Base-by-base conservation (phyloP, 2,888 invertebrate species). In the Rhagonycha lutea region DNA sequence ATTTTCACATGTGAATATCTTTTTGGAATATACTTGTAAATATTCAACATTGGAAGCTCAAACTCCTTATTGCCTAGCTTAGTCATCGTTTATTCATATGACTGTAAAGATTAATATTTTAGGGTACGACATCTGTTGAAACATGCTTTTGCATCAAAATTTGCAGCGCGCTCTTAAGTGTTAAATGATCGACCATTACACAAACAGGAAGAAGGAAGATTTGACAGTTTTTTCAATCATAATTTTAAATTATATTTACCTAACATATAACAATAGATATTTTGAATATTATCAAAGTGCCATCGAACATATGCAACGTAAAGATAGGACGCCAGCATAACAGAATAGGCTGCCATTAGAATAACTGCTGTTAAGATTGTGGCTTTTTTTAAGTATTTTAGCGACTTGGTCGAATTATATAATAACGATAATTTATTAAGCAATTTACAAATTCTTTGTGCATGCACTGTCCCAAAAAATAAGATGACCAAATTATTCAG, bases 231-330 rank as follows among this genome's bases (percentile, higher is more conserved):
- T 18, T 18, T 18, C n/a, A 18, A 18, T 18, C 2, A 2, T 18
- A 70, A 26, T n/a, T 0, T 14, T 1, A 4, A 14, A 2, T 67
- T 7, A 18, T 32, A 29, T 14, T 61, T 73, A 73, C 73, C 73
- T n/a, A 73, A 10, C 4, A 62, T n/a, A 62, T 69, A 8, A 14
- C 73, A 73, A 28, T 11, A 60, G 47, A 2, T n/a, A n/a, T 47
- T 47, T n/a, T 7, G 47, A 47, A 47, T 47, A n/a, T 7, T 47
- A n/a, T 47, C n/a, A 2, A 29, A 32, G 0, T 28, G 3, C 14
- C n/a, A 68, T 68, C 28, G 26, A 61, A 62, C 62, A 68, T 61
- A 68, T 4, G 73, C 73, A 28, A 73, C 73, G 11, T 69, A 69
- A 4, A 10, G 5, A 18, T 65, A 73, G 10, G 73, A 73, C 14